Conservation (phyloP, 2,797 vertebrate species). For the Neoniphon sammara region DNA sequence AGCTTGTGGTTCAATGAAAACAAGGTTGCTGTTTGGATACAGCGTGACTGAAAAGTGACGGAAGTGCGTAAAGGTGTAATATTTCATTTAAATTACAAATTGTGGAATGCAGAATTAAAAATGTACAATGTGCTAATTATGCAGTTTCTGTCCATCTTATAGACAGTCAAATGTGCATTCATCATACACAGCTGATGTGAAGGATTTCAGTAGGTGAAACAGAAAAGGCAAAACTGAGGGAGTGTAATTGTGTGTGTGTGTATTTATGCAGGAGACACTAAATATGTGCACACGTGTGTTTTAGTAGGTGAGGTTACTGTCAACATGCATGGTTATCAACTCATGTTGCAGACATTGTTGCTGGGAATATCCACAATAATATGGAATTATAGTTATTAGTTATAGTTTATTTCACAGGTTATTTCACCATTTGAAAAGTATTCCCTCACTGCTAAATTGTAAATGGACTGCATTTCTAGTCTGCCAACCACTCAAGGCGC, state of each 20-base stretch:
- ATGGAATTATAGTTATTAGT: constrained; percentile 11
- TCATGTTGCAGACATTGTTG: background rate
- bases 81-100: constrained; percentile 51
- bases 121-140: constrained; percentile 22
- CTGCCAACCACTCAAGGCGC: no score
- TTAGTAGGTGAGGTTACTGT: constrained; percentile 20
- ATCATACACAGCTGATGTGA: constrained; percentile 27
- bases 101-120: constrained; percentile 22
- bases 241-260: constrained; percentile 1
- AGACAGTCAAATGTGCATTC: constrained; percentile 24
- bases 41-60: constrained; percentile 9
- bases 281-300: constrained; percentile 12
- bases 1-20: background rate
- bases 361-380: background rate
- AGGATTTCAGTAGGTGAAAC: background rate
- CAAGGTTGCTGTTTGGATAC: constrained; percentile 7
- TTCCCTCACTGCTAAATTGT: background rate
- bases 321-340: background rate
- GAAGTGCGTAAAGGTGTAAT: constrained; percentile 18
- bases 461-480: no score
- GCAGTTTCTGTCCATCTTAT: constrained; percentile 13
- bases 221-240: background rate
- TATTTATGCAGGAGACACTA: constrained; percentile 23
- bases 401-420: no score
- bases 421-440: constrained; percentile 38